A percentile compares a stretch with the other conserved stretches of the same genome.
Evolutionary conservation across 2,113 vertebrate genomes (phyloP).

Genomic region (Atrichornis clamosus): DNA sequence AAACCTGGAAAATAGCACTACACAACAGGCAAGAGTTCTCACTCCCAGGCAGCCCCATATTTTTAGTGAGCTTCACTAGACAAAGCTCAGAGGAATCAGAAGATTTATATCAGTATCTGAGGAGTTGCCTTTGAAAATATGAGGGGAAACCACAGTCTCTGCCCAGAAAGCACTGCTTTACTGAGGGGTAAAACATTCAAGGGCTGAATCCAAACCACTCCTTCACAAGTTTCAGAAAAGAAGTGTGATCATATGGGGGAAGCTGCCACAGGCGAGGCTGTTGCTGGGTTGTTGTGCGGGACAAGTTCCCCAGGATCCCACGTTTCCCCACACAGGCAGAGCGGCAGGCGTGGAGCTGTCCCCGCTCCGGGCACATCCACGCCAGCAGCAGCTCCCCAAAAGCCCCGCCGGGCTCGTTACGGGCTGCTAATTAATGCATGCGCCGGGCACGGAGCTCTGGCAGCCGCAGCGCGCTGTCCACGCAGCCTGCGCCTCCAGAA

Average conservation of each 20-base stretch:
- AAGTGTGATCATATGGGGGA: rapidly evolving
- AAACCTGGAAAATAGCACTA: background rate
- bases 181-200: background rate
- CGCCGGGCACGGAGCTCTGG: too few species aligned
- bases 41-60: background rate
- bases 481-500: background rate
- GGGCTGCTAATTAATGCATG: background rate
- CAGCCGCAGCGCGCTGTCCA: too few species aligned
- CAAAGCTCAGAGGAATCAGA: background rate
- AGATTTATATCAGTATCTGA: rapidly evolving
- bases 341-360: background rate
- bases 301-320: background rate
- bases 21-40: background rate
- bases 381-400: background rate
- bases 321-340: background rate
- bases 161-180: too few species aligned
- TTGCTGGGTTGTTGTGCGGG: background rate
- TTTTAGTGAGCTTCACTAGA: background rate
- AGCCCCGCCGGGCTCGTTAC: background rate
- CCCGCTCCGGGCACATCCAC: background rate
- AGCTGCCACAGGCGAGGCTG: background rate
- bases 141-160: background rate
- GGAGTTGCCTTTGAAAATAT: background rate
- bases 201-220: background rate
- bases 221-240: rapidly evolving